These are phyloP conservation scores for western clawed frog (Xenopus tropicalis) DNA, from an alignment of 2,113 vertebrate genomes.

Conservation along the genomic window UCB_Xtro_10.0 CM004446.2:21054501-21055000, in stretches of 20 bases:
- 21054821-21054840: constrained; percentile 25
- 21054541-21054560: too few relatives aligned
- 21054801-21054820: constrained; percentile 1
- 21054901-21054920: too few relatives aligned
- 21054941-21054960: too few relatives aligned
- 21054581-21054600: too few relatives aligned
- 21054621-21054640: constrained; percentile 9
- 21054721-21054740: constrained; percentile 11
- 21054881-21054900: too few relatives aligned
- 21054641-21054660: constrained; percentile 7
- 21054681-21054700: constrained; percentile 9
- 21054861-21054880: too few relatives aligned
- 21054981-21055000: too few relatives aligned
- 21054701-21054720: constrained; percentile 18
- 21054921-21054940: too few relatives aligned
- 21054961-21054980: too few relatives aligned
- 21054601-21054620: background rate
- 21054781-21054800: constrained; percentile 16
- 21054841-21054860: background rate
- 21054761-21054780: background rate
- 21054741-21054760: background rate
- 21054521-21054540: too few relatives aligned
- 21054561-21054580: too few relatives aligned
- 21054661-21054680: constrained; percentile 24
- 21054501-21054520: too few relatives aligned